These are phyloP conservation scores for Adela reaumurella DNA, from an alignment of 2,888 invertebrate species.

Conservation along the genomic window DNA sequence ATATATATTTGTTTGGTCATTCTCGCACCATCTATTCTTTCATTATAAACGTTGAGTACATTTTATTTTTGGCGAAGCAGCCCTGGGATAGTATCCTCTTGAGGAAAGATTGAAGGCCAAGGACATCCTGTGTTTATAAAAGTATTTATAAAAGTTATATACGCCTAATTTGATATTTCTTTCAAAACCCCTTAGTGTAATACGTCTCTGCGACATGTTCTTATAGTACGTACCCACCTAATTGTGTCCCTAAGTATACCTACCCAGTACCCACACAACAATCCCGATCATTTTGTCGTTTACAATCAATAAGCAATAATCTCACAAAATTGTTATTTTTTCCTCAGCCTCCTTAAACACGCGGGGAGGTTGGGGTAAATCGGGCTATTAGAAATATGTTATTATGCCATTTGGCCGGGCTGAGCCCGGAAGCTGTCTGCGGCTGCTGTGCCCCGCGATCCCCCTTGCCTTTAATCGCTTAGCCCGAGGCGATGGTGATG, in stretches of 20 bases:
- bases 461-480: neutral
- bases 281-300: neutral
- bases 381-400: neutral
- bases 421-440: neutral
- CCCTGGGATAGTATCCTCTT: too few relatives aligned
- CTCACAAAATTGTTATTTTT: neutral
- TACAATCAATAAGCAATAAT: neutral
- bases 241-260: neutral
- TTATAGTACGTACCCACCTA: too few relatives aligned
- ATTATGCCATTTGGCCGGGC: neutral
- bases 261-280: neutral
- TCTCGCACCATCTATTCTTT: too few relatives aligned
- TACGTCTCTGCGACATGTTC: too few relatives aligned
- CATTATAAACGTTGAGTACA: too few relatives aligned
- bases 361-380: neutral
- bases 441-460: neutral
- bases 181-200: too few relatives aligned
- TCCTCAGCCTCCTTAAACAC: neutral
- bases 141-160: too few relatives aligned
- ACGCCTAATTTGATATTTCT: too few relatives aligned
- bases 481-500: neutral
- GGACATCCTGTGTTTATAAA: too few relatives aligned
- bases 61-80: too few relatives aligned
- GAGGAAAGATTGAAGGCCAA: too few relatives aligned
- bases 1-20: too few relatives aligned